These are phyloP conservation scores for Glareola pratincola DNA, from an alignment of 2,113 vertebrate species.

Conservation along the genomic window DNA sequence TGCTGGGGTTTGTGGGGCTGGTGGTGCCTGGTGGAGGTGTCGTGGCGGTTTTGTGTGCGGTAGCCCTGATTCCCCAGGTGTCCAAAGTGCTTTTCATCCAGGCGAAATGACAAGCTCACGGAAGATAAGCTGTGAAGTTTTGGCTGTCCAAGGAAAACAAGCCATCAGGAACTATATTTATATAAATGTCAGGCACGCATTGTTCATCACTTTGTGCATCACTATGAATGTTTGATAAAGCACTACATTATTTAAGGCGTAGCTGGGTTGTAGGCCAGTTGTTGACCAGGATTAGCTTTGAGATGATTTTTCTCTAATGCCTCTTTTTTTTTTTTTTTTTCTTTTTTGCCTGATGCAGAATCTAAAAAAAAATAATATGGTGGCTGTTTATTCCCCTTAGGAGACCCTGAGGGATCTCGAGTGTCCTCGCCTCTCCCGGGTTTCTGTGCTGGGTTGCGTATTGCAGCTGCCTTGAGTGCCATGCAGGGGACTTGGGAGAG, in stretches of 20 bases:
- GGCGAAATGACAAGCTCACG: conserved; percentile 42
- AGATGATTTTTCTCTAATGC: background rate
- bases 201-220: conserved; percentile 63
- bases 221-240: conserved; percentile 78
- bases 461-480: background rate
- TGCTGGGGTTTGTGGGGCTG: background rate
- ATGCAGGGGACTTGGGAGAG: background rate
- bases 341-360: background rate
- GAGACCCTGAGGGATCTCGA: background rate
- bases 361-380: background rate
- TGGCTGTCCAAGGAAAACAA: conserved; percentile 64
- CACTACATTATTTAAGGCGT: conserved; percentile 73
- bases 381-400: background rate
- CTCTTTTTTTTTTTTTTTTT: too few species aligned
- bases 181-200: conserved; percentile 46
- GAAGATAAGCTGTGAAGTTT: conserved; percentile 69
- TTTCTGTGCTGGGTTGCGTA: background rate
- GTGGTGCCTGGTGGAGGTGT: background rate
- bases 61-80: conserved; percentile 62
- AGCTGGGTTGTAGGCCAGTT: conserved; percentile 25
- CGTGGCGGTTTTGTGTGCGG: background rate
- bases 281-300: conserved; percentile 31
- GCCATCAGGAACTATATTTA: conserved; percentile 66
- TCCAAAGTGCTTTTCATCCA: conserved; percentile 58
- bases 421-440: background rate